phyloP scores from a whole-genome alignment of 2,113 vertebrate genomes.

The Urocitellus parryii region DNA sequence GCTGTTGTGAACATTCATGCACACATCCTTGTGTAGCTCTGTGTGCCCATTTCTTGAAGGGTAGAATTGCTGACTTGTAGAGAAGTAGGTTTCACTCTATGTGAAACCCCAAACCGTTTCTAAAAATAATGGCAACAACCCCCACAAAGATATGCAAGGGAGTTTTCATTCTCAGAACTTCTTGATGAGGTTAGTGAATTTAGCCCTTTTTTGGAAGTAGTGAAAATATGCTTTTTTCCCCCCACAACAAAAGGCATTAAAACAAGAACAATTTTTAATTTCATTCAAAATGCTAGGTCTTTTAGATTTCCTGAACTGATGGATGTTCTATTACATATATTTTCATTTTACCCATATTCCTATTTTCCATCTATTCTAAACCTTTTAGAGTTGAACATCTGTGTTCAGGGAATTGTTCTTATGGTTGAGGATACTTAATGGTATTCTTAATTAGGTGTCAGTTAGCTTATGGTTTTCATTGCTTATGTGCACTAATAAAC shows the following conservation, averaged over 20 bases:
- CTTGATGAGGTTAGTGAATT: not conserved
- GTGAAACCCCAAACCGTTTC: not conserved
- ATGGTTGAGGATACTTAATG: not conserved
- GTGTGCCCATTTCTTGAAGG: not conserved
- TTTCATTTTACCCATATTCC: too few species aligned
- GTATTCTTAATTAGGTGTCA: not conserved
- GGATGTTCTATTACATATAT: too few species aligned
- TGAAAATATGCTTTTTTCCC: not conserved
- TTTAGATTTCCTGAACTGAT: not conserved
- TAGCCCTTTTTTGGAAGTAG: not conserved
- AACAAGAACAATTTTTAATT: not conserved
- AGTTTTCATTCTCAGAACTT: not conserved
- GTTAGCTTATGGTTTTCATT: not conserved
- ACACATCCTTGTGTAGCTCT: not conserved
- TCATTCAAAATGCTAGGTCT: not conserved
- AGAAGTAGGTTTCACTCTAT: not conserved
- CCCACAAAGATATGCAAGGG: not conserved
- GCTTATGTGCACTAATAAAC: not conserved
- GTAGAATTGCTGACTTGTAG: not conserved
- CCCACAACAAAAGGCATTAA: not conserved
- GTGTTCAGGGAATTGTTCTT: not conserved
- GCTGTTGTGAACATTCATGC: rapidly evolving
- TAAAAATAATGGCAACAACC: not conserved
- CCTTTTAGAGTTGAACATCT: not conserved
- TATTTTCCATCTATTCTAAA: too few species aligned